These are phyloP conservation scores for Crenichthys baileyi DNA, from an alignment of 2,797 vertebrate genomes.

Conservation along the genomic window DNA sequence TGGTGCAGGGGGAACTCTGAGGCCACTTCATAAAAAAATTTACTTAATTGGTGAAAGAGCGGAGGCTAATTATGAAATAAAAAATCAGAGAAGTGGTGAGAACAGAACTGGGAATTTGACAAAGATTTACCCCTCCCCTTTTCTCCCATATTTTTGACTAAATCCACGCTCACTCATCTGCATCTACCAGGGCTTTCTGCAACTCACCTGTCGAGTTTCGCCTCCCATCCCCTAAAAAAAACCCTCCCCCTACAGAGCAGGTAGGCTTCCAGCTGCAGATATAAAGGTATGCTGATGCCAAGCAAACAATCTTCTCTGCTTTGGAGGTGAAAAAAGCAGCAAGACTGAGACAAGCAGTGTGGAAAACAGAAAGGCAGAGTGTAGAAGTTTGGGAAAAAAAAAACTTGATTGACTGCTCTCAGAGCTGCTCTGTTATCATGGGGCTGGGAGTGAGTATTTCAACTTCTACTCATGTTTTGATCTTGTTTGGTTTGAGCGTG, in stretches of 20 bases:
- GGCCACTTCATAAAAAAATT: neutral
- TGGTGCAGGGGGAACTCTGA: neutral
- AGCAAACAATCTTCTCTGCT: conserved; percentile 66
- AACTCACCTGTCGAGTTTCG: conserved; percentile 64
- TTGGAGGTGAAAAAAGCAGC: conserved; percentile 55
- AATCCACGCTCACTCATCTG: neutral
- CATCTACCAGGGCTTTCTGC: neutral
- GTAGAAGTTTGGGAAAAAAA: conserved; percentile 68
- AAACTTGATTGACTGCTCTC: conserved; percentile 71
- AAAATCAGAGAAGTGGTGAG: conserved; percentile 19
- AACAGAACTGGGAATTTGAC: conserved; percentile 62
- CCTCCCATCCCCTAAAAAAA: neutral
- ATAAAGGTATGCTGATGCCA: conserved; percentile 73
- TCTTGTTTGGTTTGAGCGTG: conserved; percentile 14
- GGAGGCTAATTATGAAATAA: conserved; percentile 4
- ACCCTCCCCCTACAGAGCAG: conserved; percentile 69
- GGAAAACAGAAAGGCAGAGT: conserved; percentile 62
- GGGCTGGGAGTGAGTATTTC: conserved; percentile 82
- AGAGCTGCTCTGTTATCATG: conserved; percentile 74
- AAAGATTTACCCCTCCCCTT: conserved; percentile 40
- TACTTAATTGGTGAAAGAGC: neutral
- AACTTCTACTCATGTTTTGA: conserved; percentile 52
- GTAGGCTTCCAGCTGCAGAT: conserved; percentile 54
- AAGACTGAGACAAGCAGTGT: conserved; percentile 26
- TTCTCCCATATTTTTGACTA: conserved; percentile 16